Conservation (phyloP, 2,888 invertebrate species). For the Cosmia trapezina region DNA sequence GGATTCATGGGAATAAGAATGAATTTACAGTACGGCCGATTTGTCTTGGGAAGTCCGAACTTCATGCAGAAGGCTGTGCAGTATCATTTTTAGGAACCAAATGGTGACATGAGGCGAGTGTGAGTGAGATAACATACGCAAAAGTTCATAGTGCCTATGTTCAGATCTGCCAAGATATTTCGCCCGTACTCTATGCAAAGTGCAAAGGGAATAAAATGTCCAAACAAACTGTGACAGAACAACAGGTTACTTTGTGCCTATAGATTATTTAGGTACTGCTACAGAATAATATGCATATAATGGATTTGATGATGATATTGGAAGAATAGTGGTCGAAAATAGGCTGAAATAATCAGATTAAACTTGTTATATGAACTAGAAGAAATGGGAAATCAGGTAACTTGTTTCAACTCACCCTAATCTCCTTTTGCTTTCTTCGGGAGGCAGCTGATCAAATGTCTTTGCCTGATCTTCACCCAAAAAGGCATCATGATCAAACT, state of each 20-base stretch:
- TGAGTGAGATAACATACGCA: too few species aligned
- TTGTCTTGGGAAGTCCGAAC: too few species aligned
- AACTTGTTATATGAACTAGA: too few species aligned
- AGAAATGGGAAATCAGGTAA: not conserved
- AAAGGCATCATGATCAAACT: slow-evolving; percentile 99
- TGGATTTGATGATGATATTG: not conserved
- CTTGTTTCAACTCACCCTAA: slow-evolving; percentile 91
- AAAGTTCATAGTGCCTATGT: too few species aligned
- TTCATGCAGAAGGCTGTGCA: too few species aligned
- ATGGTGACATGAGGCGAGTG: too few species aligned
- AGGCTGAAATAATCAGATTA: too few species aligned
- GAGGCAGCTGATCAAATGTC: slow-evolving; percentile 97
- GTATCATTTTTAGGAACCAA: too few species aligned
- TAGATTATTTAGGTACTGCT: not conserved
- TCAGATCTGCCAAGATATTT: too few species aligned
- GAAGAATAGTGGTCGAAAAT: not conserved
- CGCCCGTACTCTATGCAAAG: too few species aligned
- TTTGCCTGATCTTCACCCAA: slow-evolving; percentile 98
- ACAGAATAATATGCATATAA: not conserved
- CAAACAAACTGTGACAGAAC: not conserved
- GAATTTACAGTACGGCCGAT: too few species aligned
- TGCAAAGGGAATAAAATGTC: not conserved
- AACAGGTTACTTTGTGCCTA: not conserved
- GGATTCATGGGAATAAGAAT: not conserved
- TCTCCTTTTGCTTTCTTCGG: slow-evolving; percentile 98